Conservation (phyloP, 1,140 invertebrate genomes). For the Pseudomyrmex cubaensis region DNA sequence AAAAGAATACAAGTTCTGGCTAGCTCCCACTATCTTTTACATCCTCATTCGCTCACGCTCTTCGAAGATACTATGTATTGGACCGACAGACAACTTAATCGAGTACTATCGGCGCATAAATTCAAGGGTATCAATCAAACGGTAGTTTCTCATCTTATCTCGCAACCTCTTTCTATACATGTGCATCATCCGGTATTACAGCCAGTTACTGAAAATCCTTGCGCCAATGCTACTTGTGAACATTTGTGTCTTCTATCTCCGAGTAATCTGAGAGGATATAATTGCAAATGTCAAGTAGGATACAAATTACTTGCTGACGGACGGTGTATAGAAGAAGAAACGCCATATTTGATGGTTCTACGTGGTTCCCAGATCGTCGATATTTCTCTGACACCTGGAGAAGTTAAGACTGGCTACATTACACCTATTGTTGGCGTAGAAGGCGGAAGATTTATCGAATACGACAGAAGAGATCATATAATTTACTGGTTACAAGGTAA, state of each 20-base stretch:
- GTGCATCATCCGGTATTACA: slow-evolving; percentile 97
- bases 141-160: slow-evolving; percentile 97
- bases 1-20: slow-evolving; percentile 95
- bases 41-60: slow-evolving; percentile 97
- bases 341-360: slow-evolving; percentile 95
- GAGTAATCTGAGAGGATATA: slow-evolving; percentile 88
- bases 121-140: slow-evolving; percentile 96
- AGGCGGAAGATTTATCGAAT: slow-evolving; percentile 95
- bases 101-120: slow-evolving; percentile 95
- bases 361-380: slow-evolving; percentile 96
- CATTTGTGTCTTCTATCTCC: slow-evolving; percentile 97
- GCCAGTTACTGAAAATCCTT: slow-evolving; percentile 94
- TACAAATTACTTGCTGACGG: slow-evolving; percentile 89
- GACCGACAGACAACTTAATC: slow-evolving; percentile 97
- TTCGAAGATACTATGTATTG: slow-evolving; percentile 98
- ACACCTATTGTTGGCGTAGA: slow-evolving; percentile 96
- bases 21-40: slow-evolving; percentile 95
- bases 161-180: slow-evolving; percentile 97
- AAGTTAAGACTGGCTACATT: slow-evolving; percentile 91
- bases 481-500: slow-evolving; percentile 94
- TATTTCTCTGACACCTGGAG: slow-evolving; percentile 90
- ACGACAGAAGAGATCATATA: slow-evolving; percentile 92
- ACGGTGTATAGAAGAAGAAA: slow-evolving; percentile 93
- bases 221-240: slow-evolving; percentile 91
- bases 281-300: slow-evolving; percentile 96